phyloP scores from a whole-genome alignment of 2,113 vertebrate genomes.

The Cepphus grylle region DNA sequence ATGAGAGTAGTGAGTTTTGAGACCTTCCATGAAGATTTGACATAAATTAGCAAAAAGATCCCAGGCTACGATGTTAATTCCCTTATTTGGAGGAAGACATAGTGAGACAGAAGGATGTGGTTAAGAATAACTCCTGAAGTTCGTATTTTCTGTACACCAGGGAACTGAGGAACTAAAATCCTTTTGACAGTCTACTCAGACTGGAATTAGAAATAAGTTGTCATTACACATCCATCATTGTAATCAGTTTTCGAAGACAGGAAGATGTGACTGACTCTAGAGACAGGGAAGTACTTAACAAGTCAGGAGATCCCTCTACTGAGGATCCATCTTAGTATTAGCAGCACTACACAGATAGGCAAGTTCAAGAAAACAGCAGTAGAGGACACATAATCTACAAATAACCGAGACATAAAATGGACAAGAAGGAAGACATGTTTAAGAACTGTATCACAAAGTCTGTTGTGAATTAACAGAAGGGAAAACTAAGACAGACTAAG shows the following conservation, averaged over 20 bases:
- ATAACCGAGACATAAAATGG: neutral
- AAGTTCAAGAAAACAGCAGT: neutral
- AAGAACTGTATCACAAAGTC: neutral
- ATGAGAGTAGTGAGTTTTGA: neutral
- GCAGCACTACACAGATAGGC: neutral
- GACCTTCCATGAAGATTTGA: neutral
- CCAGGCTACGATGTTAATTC: neutral
- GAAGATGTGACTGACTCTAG: neutral
- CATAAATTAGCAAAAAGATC: neutral
- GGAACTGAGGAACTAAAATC: neutral
- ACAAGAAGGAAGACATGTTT: neutral
- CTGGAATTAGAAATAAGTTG: neutral
- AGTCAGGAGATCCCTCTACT: neutral
- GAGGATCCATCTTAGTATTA: neutral
- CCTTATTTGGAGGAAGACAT: neutral
- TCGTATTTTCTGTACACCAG: neutral
- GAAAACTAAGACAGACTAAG: neutral
- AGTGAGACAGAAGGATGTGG: neutral
- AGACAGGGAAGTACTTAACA: neutral
- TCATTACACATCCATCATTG: neutral
- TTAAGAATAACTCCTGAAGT: neutral
- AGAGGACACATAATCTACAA: neutral
- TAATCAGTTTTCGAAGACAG: neutral
- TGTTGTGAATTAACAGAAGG: neutral
- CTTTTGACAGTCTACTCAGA: neutral